A percentile compares a stretch with the other conserved stretches of the same genome.
phyloP scores from a whole-genome alignment of 2,113 vertebrate species.

The Cottus gobio region DNA sequence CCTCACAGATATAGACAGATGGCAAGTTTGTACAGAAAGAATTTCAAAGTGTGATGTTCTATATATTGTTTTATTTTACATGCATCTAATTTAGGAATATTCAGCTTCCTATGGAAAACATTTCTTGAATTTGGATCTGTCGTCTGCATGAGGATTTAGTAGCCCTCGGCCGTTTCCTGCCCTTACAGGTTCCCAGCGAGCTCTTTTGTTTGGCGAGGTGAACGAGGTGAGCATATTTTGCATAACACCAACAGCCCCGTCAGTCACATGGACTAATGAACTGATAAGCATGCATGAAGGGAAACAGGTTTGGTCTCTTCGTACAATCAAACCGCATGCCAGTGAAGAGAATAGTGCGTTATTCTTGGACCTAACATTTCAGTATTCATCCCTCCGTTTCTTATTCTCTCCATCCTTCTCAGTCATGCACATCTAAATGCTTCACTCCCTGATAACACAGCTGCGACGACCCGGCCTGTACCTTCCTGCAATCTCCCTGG shows the following conservation, averaged over 20 bases:
- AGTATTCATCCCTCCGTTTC: slow-evolving; percentile 12
- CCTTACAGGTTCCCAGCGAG: slow-evolving; percentile 1
- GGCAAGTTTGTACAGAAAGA: not conserved
- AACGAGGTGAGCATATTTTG: slow-evolving; percentile 21
- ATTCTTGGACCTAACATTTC: not conserved
- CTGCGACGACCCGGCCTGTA: not conserved
- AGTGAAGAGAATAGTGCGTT: not conserved
- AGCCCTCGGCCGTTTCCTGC: slow-evolving; percentile 11
- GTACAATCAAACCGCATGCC: slow-evolving; percentile 11
- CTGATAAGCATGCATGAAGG: slow-evolving; percentile 46
- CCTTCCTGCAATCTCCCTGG: not conserved
- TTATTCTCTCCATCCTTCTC: slow-evolving; percentile 20
- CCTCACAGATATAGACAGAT: not conserved
- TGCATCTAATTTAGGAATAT: not conserved
- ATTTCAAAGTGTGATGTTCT: not conserved
- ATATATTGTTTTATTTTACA: not conserved
- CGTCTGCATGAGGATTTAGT: not conserved
- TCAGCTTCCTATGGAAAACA: not conserved
- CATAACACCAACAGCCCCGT: slow-evolving; percentile 30
- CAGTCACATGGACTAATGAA: slow-evolving; percentile 38
- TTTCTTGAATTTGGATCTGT: not conserved
- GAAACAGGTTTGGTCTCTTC: slow-evolving; percentile 54
- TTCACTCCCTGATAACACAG: slow-evolving; percentile 13
- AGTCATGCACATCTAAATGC: slow-evolving; percentile 20
- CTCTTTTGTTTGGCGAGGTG: not conserved